Percentiles rank a stretch among this genome's conserved stretches.
These are phyloP conservation scores for Saguinus midas DNA, from an alignment of 2,113 vertebrate species.

Conservation along the genomic window DNA sequence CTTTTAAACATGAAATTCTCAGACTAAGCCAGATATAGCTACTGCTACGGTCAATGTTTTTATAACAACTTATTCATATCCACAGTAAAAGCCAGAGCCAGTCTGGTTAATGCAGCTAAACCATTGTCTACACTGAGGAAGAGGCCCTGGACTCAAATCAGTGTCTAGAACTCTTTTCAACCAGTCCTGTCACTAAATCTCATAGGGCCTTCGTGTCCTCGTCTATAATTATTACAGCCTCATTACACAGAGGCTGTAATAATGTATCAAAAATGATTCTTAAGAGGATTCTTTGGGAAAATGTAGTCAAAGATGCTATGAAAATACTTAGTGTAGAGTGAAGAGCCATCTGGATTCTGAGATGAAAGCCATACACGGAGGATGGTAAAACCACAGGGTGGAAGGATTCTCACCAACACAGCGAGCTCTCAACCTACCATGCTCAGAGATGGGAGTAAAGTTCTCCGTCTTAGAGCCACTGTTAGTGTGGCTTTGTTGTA, in stretches of 20 bases:
- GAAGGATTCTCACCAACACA: neutral
- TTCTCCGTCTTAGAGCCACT: neutral
- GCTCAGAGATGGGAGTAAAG: neutral
- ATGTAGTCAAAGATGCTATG: neutral
- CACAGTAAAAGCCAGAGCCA: neutral
- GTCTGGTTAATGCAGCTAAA: neutral
- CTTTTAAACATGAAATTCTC: conserved; percentile 39
- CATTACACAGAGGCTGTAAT: neutral
- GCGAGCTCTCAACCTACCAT: neutral
- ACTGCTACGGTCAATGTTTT: conserved; percentile 26
- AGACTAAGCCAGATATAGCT: conserved; percentile 25
- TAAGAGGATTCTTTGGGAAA: neutral
- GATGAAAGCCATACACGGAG: too few species aligned
- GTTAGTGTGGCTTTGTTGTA: neutral
- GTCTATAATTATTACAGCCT: neutral
- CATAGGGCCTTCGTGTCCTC: neutral
- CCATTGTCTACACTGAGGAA: neutral
- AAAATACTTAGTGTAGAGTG: neutral
- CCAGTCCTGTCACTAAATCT: neutral
- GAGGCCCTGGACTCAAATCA: neutral
- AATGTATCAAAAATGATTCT: neutral
- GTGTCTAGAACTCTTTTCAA: neutral
- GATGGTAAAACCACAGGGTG: neutral
- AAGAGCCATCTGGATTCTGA: neutral
- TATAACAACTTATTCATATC: conserved; percentile 8